Conservation (phyloP, 2,888 invertebrate species). For the Stratiomys singularior region DNA sequence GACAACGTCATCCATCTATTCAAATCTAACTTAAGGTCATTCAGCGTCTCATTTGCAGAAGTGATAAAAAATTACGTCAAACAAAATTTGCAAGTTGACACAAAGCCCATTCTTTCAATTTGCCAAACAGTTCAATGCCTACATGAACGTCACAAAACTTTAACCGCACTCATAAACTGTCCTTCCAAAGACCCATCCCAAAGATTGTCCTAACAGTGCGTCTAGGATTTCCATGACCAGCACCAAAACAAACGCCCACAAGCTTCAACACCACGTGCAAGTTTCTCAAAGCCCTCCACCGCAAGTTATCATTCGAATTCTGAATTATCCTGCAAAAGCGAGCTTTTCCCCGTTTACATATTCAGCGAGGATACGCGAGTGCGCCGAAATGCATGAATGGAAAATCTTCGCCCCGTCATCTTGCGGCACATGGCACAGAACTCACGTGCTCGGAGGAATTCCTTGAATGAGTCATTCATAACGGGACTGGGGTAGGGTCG, state of each 20-base stretch:
- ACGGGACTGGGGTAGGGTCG: constrained; percentile 46
- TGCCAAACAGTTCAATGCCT: constrained; percentile 35
- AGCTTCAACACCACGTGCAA: neutral
- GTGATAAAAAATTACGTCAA: constrained; percentile 6
- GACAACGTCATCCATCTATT: too few species aligned
- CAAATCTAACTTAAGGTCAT: too few species aligned
- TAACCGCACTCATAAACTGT: neutral
- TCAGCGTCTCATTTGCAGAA: neutral
- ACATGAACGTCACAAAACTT: constrained; percentile 31
- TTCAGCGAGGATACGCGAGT: constrained; percentile 23
- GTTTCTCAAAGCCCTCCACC: neutral
- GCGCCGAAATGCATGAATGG: constrained; percentile 47
- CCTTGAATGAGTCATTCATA: constrained; percentile 54
- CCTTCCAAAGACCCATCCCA: constrained; percentile 26
- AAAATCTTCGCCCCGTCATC: neutral
- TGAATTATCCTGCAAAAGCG: constrained; percentile 10
- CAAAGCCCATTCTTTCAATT: neutral
- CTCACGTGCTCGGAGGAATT: constrained; percentile 43
- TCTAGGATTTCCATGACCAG: constrained; percentile 39
- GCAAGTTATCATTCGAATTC: neutral
- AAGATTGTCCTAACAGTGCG: constrained; percentile 16
- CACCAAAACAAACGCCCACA: constrained; percentile 20
- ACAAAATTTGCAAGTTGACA: neutral
- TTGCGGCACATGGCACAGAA: constrained; percentile 40
- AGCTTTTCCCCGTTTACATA: constrained; percentile 30